Percentiles rank a stretch among this genome's conserved stretches.
Conservation (phyloP, 2,888 invertebrate species). For the Operophtera brumata region DNA sequence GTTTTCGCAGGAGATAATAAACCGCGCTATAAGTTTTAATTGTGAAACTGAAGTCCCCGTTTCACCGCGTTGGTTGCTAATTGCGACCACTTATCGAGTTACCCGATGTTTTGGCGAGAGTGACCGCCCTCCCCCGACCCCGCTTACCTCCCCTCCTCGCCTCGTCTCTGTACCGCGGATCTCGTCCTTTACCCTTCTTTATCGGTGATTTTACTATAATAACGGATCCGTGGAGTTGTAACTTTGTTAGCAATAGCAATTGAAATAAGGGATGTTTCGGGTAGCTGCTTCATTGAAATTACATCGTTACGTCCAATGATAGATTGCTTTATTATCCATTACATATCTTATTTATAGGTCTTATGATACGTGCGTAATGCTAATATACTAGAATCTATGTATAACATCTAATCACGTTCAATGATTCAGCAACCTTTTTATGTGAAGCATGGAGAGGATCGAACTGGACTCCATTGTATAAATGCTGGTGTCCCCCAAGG, state of each 20-base stretch:
- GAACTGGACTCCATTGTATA: too few species aligned
- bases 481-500: too few species aligned
- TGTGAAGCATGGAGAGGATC: too few species aligned
- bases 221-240: conserved; percentile 13
- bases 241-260: conserved; percentile 14
- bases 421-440: too few species aligned
- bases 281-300: too few species aligned
- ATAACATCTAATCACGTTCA: too few species aligned
- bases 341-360: too few species aligned
- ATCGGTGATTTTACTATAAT: conserved; percentile 28
- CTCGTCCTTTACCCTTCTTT: conserved; percentile 12
- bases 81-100: conserved; percentile 42
- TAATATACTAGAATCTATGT: too few species aligned
- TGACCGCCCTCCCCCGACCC: conserved; percentile 16
- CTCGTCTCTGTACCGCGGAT: background rate
- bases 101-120: conserved; percentile 28
- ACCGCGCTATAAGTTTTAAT: conserved; percentile 46
- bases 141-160: background rate
- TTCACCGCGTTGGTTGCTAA: conserved; percentile 36
- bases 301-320: too few species aligned
- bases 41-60: conserved; percentile 41
- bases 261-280: too few species aligned
- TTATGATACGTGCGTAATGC: too few species aligned
- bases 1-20: conserved; percentile 44
- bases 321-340: too few species aligned